Base-by-base conservation (phyloP, 2,888 invertebrate genomes). In the Drosophila pseudotakahashii region DNA sequence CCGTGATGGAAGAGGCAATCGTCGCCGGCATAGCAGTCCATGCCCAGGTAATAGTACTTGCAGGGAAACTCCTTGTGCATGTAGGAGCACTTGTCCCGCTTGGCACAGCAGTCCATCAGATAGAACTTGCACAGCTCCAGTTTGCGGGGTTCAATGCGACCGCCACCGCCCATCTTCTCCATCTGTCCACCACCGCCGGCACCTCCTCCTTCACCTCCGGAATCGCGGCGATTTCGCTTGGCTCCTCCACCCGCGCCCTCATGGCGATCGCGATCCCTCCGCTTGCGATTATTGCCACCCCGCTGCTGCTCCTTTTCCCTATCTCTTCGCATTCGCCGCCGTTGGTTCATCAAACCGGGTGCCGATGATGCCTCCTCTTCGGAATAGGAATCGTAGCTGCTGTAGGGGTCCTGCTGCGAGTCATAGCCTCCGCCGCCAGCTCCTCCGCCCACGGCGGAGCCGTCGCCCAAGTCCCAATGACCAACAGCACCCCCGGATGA, bases 31-130 rank as follows among this genome's bases (percentile, higher is more conserved):
- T 94, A 94, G 92, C 98, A 98, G 60, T 96, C 95, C 92, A 97
- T 94, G 75, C 98, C 98, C 57, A 98, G 97, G 91, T 99, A 98
- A 92, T 96, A 98, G 93, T 96, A 98, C 93, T 98, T 98, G 93
- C 99, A 99, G 16, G 99, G 99, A 92, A 98, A 99, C 92, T 98
- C 98, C 87, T 96, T 95, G 93, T 99, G 99, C 97, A 99, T 97
- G 91, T 98, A 99, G 19, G 97, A 94, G 93, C 99, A 99, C 92
- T 97, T 97, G 83, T 98, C 98, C 87, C 97, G 95, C 93, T 98
- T 99, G 58, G 97, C 92, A 93, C 99, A 99, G 91, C 97, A 97
- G 79, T 98, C 98, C 95, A 97, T 97, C 69, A 98, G 93, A 93
- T 98, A 99, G 93, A 98, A 99, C 93, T 98, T 99, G 92, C 99